Conservation (phyloP, 2,888 invertebrate genomes). For the Xylophagus ater region DNA sequence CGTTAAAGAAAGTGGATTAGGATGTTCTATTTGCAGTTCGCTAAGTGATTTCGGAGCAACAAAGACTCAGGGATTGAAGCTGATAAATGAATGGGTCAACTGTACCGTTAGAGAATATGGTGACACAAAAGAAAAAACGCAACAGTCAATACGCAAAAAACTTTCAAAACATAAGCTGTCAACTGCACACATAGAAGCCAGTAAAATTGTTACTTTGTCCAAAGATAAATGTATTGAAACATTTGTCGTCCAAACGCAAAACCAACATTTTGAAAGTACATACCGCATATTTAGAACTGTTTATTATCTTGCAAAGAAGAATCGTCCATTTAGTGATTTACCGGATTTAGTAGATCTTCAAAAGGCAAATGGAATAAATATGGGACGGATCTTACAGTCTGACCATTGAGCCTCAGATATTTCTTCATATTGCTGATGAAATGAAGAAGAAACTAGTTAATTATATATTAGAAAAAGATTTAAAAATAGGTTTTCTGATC, state of each 20-base stretch:
- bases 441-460: neutral
- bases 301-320: neutral
- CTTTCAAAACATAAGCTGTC: neutral
- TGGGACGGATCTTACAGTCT: too few species aligned
- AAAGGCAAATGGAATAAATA: too few species aligned
- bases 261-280: too few species aligned
- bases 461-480: neutral
- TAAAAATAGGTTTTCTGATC: slow-evolving; percentile 1
- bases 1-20: too few species aligned
- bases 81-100: too few species aligned
- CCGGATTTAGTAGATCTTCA: neutral
- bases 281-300: neutral
- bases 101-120: too few species aligned
- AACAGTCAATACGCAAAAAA: slow-evolving; percentile 1
- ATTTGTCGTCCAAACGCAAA: too few species aligned
- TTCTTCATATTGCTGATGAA: neutral
- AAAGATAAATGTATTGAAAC: neutral
- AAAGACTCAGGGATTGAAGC: neutral
- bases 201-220: neutral
- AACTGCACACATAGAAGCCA: neutral
- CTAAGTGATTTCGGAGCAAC: too few species aligned
- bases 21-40: too few species aligned
- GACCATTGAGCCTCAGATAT: slow-evolving; percentile 1
- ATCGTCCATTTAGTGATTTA: neutral
- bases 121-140: too few species aligned